Conservation (phyloP, 1,140 invertebrate species). For the Drosophila athabasca region DNA sequence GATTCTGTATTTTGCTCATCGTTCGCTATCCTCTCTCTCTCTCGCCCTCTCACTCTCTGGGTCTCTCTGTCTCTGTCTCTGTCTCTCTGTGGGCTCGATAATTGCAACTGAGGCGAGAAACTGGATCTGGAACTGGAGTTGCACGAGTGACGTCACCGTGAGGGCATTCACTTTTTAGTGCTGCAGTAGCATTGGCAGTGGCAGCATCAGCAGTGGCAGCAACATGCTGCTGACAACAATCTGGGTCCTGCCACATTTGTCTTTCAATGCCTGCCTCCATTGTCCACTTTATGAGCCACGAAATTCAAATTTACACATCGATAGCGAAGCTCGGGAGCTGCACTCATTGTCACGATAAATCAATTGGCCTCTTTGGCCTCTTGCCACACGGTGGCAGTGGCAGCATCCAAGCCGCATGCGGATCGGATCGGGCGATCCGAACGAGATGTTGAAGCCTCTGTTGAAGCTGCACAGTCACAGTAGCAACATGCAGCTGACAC, state of each 20-base stretch:
- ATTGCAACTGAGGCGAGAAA: slow-evolving; percentile 34
- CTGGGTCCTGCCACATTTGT: slow-evolving; percentile 51
- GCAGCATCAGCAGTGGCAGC: slow-evolving; percentile 19
- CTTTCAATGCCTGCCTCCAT: slow-evolving; percentile 46
- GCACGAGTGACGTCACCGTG: slow-evolving; percentile 63
- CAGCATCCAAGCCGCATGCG: slow-evolving; percentile 14
- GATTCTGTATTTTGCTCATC: slow-evolving; percentile 81
- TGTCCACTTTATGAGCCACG: slow-evolving; percentile 76
- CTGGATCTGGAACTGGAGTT: slow-evolving; percentile 45
- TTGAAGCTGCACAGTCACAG: slow-evolving; percentile 30
- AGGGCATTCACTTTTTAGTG: slow-evolving; percentile 72
- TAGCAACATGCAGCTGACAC: slow-evolving; percentile 78
- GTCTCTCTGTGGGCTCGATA: slow-evolving; percentile 26
- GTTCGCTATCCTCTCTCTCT: slow-evolving; percentile 36
- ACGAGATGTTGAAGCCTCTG: slow-evolving; percentile 20
- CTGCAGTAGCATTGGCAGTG: neutral
- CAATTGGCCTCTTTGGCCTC: slow-evolving; percentile 75
- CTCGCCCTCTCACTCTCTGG: slow-evolving; percentile 3
- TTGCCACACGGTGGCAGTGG: slow-evolving; percentile 10
- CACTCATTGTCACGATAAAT: slow-evolving; percentile 82
- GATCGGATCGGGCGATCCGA: slow-evolving; percentile 7
- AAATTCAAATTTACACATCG: slow-evolving; percentile 80
- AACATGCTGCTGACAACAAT: slow-evolving; percentile 72
- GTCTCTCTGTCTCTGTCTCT: slow-evolving; percentile 6
- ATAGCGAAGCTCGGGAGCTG: slow-evolving; percentile 57